Percentiles rank a stretch among this genome's conserved stretches.
phyloP scores from a whole-genome alignment of 2,888 invertebrate genomes.

The Spilosoma lubricipeda region DNA sequence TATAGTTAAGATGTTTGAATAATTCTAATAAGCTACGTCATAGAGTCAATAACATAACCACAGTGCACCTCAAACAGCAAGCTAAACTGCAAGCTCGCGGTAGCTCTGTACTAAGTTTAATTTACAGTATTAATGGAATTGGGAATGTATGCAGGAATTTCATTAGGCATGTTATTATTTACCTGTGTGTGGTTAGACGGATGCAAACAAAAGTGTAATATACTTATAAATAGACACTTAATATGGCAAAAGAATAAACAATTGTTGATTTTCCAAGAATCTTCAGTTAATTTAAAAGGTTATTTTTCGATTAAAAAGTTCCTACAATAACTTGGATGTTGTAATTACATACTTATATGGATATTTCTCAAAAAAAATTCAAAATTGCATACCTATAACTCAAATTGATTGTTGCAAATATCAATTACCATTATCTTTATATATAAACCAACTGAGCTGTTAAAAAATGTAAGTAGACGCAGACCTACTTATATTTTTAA shows the following conservation, averaged over 20 bases:
- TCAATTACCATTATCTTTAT: too few species aligned
- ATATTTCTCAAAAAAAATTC: too few species aligned
- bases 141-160: background rate
- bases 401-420: too few species aligned
- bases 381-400: too few species aligned
- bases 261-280: background rate
- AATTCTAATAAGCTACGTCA: background rate
- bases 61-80: background rate
- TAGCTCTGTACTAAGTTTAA: background rate
- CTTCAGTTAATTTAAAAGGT: background rate
- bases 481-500: too few species aligned
- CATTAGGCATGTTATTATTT: background rate
- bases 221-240: background rate
- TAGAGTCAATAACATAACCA: background rate
- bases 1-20: background rate
- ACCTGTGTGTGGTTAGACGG: background rate
- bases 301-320: background rate
- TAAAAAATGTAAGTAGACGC: too few species aligned
- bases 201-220: background rate
- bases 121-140: background rate
- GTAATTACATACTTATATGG: background rate
- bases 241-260: too few species aligned
- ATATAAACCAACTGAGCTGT: too few species aligned
- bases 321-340: background rate
- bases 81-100: conserved; percentile 1